Percentiles rank a stretch among this genome's conserved stretches.
Evolutionary conservation across 2,797 vertebrate genomes (phyloP).

Genomic region (Phrynocephalus guinanensis): DNA sequence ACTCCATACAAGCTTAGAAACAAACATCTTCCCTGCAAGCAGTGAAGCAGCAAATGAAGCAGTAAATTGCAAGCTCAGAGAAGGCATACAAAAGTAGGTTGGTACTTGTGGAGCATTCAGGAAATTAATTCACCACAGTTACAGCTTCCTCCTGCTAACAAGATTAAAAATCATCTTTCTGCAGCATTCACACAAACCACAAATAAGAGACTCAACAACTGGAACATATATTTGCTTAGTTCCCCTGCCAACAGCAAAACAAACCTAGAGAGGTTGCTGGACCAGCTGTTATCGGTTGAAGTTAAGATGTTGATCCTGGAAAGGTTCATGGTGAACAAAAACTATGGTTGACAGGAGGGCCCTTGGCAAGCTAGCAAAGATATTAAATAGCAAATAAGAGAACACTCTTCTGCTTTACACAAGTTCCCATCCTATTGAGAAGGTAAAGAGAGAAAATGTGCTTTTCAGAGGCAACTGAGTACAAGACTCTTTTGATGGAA

Average conservation of each 20-base stretch:
- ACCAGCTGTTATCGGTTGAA: accelerated
- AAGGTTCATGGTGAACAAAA: accelerated
- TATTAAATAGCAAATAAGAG: background rate
- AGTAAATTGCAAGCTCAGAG: conserved; percentile 18
- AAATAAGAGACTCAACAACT: background rate
- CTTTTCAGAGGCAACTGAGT: conserved; percentile 43
- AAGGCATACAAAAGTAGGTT: background rate
- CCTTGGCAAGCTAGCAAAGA: background rate
- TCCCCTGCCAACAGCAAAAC: background rate
- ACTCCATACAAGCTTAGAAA: background rate
- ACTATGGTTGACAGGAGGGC: background rate
- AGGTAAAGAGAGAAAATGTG: background rate
- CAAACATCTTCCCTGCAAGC: background rate
- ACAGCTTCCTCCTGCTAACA: background rate
- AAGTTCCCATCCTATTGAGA: background rate
- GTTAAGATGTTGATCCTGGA: accelerated
- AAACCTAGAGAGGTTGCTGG: background rate
- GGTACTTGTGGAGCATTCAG: conserved; percentile 38
- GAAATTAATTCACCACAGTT: conserved; percentile 32
- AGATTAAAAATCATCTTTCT: conserved; percentile 6
- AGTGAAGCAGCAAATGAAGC: conserved; percentile 23
- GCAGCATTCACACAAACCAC: conserved; percentile 1
- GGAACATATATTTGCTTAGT: accelerated
- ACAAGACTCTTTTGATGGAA: background rate
- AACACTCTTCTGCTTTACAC: conserved; percentile 14